phyloP scores from a whole-genome alignment of 2,888 invertebrate genomes.

The Hylaea fasciaria region DNA sequence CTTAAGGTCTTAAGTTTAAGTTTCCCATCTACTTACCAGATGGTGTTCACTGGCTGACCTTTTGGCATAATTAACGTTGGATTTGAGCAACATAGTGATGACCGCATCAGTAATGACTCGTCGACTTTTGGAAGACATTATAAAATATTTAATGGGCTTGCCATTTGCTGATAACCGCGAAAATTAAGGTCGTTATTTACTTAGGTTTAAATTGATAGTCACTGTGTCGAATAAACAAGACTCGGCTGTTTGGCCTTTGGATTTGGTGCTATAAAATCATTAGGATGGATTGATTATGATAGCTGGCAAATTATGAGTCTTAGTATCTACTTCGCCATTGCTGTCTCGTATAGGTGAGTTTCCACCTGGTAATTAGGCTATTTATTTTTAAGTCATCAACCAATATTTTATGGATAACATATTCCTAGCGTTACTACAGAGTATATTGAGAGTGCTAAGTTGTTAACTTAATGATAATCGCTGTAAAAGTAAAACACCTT shows the following conservation, averaged over 20 bases:
- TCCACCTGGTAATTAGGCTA: neutral
- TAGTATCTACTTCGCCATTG: neutral
- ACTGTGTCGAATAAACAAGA: slow-evolving; percentile 19
- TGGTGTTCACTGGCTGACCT: slow-evolving; percentile 44
- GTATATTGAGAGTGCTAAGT: no score
- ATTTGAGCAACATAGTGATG: slow-evolving; percentile 43
- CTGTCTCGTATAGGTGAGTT: no score
- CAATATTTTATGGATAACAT: no score
- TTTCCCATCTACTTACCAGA: slow-evolving; percentile 41
- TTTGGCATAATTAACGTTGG: slow-evolving; percentile 50
- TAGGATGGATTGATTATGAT: slow-evolving; percentile 3
- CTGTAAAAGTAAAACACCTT: no score
- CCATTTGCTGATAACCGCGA: slow-evolving; percentile 38
- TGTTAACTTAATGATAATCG: no score
- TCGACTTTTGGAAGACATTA: slow-evolving; percentile 26
- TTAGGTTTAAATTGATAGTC: slow-evolving; percentile 18
- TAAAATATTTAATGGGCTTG: slow-evolving; percentile 32
- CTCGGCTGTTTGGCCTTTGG: slow-evolving; percentile 11
- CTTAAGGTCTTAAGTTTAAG: slow-evolving; percentile 25
- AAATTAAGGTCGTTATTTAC: slow-evolving; percentile 36
- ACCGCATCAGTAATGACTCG: slow-evolving; percentile 44
- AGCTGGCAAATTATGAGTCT: neutral
- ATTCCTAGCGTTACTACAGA: no score
- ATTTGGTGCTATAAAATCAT: slow-evolving; percentile 13
- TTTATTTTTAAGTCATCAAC: no score